Evolutionary conservation across 2,888 invertebrate genomes (phyloP).

Genomic region (Beris morrisii): DNA sequence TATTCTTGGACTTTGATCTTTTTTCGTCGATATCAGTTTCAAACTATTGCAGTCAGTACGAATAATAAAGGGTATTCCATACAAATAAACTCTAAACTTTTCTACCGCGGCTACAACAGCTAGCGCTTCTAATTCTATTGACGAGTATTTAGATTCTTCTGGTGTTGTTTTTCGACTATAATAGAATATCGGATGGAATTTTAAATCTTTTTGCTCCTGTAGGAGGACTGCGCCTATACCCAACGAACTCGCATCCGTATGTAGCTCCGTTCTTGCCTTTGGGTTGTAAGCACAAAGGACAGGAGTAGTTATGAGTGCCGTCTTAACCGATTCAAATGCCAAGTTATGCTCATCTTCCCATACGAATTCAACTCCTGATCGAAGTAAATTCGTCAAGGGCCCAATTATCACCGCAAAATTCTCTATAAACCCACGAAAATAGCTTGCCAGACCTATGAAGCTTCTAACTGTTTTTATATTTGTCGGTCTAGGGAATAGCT

Average conservation of each 20-base stretch:
- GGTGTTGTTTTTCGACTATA: conserved; percentile 30
- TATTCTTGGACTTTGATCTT: conserved; percentile 19
- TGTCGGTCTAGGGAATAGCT: conserved; percentile 1
- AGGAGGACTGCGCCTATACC: conserved; percentile 12
- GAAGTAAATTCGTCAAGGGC: conserved; percentile 24
- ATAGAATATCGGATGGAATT: conserved; percentile 21
- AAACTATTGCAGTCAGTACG: conserved; percentile 12
- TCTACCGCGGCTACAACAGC: conserved; percentile 18
- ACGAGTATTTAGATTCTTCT: conserved; percentile 25
- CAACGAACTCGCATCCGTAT: conserved; percentile 24
- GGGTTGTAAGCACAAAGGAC: conserved; percentile 31
- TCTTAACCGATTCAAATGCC: not conserved
- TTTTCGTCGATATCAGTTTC: conserved; percentile 1
- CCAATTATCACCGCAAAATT: conserved; percentile 20
- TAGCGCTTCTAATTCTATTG: conserved; percentile 34
- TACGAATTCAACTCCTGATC: not conserved
- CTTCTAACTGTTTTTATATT: not conserved
- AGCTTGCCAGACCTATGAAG: conserved; percentile 21
- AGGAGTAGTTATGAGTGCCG: conserved; percentile 8
- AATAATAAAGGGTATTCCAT: conserved; percentile 5
- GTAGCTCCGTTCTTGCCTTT: conserved; percentile 10
- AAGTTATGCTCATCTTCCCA: conserved; percentile 10
- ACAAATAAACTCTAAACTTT: conserved; percentile 7
- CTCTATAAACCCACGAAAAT: conserved; percentile 14
- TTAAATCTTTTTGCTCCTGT: conserved; percentile 1